These are phyloP conservation scores for Boulengeromyrus knoepffleri DNA, from an alignment of 2,113 vertebrate genomes.

Conservation along the genomic window DNA sequence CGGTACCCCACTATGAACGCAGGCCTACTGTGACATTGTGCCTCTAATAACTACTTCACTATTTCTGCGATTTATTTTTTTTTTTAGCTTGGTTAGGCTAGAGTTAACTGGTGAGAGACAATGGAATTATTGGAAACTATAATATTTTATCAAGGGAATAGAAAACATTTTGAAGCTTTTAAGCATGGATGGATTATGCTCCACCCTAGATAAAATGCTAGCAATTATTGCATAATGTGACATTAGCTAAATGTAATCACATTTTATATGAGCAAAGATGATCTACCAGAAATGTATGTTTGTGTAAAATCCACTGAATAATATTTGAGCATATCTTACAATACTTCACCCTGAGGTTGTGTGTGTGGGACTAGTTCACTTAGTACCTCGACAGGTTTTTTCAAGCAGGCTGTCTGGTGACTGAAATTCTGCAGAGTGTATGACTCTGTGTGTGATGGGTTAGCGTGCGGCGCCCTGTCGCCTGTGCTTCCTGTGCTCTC, in stretches of 20 bases:
- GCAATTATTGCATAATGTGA: too few species aligned
- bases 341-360: background rate
- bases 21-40: too few species aligned
- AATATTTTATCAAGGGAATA: background rate
- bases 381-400: background rate
- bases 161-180: background rate
- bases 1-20: too few species aligned
- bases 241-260: background rate
- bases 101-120: background rate
- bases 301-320: background rate
- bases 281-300: background rate
- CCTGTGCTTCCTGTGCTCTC: background rate
- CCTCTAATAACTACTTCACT: too few species aligned
- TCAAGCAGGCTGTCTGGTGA: background rate
- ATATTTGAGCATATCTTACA: background rate
- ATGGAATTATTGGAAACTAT: background rate
- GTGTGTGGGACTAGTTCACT: background rate
- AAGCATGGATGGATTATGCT: background rate
- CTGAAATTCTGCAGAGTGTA: too few species aligned
- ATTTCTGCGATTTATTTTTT: too few species aligned
- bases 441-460: background rate
- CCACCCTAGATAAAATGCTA: too few species aligned
- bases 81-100: too few species aligned
- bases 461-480: background rate
- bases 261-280: background rate